Percentiles rank a stretch among this genome's conserved stretches.
Conservation (phyloP, 92 coral and sea anemone genomes). For the Phenganax stokvisi region DNA sequence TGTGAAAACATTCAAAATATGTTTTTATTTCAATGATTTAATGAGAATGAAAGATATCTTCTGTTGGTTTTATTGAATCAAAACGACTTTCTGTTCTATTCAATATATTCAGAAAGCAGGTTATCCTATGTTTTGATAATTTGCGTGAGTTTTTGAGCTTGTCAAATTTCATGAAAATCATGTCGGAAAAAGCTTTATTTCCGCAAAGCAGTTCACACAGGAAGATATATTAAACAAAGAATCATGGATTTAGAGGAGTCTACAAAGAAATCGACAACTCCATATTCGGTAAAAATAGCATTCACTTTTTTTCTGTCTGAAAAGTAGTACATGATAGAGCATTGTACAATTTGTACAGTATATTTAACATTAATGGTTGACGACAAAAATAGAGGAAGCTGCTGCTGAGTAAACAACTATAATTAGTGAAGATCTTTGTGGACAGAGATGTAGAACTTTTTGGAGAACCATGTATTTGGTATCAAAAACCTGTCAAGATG, state of each 20-base stretch:
- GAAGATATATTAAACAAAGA: background rate
- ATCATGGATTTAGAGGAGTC: constrained; percentile 15
- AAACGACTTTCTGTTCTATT: background rate
- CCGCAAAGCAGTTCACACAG: background rate
- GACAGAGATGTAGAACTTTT: too few species aligned
- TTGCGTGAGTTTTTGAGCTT: background rate
- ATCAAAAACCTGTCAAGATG: background rate
- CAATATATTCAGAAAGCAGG: background rate
- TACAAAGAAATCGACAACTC: background rate
- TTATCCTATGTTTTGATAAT: background rate
- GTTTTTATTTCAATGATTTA: too few species aligned
- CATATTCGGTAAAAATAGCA: background rate
- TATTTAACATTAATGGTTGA: too few species aligned
- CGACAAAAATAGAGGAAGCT: too few species aligned
- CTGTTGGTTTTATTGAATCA: too few species aligned
- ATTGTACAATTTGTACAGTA: too few species aligned
- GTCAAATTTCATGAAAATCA: background rate
- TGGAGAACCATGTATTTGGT: background rate
- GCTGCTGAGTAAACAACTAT: too few species aligned
- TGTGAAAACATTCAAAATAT: too few species aligned
- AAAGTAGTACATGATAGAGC: too few species aligned
- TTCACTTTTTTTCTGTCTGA: too few species aligned
- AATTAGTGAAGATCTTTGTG: too few species aligned
- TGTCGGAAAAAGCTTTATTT: background rate
- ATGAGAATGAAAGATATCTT: too few species aligned